Evolutionary conservation across 2,113 vertebrate species (phyloP).

Genomic region (Willisornis vidua): DNA sequence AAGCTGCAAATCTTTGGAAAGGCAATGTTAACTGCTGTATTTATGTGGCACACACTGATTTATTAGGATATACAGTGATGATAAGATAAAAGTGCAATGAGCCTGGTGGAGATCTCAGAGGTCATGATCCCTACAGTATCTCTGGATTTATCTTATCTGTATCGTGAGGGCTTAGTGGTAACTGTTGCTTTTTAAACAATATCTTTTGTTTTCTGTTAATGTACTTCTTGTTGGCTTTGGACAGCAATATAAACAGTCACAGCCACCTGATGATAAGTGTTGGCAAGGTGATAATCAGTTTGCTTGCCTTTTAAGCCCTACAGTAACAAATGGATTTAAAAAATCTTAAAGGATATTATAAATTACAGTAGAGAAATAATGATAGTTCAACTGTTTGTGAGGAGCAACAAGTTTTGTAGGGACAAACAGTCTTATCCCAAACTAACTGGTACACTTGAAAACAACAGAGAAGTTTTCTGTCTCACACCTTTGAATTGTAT

Average conservation of each 20-base stretch:
- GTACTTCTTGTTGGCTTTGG: constrained; percentile 27
- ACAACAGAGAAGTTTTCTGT: not conserved
- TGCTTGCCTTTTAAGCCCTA: not conserved
- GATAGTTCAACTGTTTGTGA: not conserved
- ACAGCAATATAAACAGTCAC: constrained; percentile 3
- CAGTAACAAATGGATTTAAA: not conserved
- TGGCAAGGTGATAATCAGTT: constrained; percentile 49
- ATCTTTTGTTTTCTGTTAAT: constrained; percentile 57
- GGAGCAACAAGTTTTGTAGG: not conserved
- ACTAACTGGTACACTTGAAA: not conserved
- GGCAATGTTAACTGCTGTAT: not conserved
- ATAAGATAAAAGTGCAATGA: constrained; percentile 48
- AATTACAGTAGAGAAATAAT: not conserved
- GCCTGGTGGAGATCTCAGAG: not conserved
- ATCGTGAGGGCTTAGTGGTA: not conserved
- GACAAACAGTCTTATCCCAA: not conserved
- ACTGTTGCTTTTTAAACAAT: constrained; percentile 42
- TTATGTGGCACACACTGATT: not conserved
- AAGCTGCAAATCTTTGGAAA: not conserved
- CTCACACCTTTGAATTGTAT: not conserved
- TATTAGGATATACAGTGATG: not conserved
- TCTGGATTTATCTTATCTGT: constrained; percentile 32
- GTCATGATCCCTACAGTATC: constrained; percentile 5
- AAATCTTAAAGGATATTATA: not conserved
- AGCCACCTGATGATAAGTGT: constrained; percentile 16